These are phyloP conservation scores for Ibidorhyncha struthersii DNA, from an alignment of 2,113 vertebrate genomes.

Conservation along the genomic window DNA sequence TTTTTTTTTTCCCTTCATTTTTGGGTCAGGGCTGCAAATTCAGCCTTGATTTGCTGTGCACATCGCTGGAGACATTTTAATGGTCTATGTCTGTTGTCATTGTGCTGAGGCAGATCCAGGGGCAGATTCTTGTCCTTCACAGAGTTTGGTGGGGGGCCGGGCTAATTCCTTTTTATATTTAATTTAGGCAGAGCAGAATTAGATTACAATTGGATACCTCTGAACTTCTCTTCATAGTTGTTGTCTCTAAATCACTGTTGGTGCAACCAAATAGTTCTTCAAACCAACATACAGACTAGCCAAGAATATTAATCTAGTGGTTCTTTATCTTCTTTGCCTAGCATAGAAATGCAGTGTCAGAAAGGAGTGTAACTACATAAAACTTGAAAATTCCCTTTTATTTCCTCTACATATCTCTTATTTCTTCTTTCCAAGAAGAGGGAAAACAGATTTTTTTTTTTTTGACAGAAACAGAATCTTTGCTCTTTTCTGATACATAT, in stretches of 20 bases:
- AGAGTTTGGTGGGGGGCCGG: not conserved
- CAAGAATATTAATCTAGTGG: not conserved
- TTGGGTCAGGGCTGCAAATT: not conserved
- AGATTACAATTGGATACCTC: not conserved
- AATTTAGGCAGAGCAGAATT: not conserved
- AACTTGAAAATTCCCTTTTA: not conserved
- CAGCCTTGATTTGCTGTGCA: not conserved
- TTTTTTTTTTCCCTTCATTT: not conserved
- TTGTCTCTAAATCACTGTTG: not conserved
- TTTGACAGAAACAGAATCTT: not conserved
- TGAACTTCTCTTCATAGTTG: not conserved
- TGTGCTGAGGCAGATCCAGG: not conserved
- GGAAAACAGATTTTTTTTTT: not conserved
- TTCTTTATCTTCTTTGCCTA: not conserved
- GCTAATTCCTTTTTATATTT: conserved; percentile 5
- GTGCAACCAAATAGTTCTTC: not conserved
- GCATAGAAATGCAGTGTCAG: not conserved
- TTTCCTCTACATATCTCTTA: not conserved
- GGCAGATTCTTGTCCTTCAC: not conserved
- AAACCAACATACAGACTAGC: not conserved
- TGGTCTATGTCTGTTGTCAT: not conserved
- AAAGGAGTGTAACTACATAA: not conserved
- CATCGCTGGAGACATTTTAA: not conserved
- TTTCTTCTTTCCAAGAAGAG: not conserved
- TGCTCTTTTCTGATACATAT: not conserved